These are phyloP conservation scores for Caradrina kadenii DNA, from an alignment of 2,888 invertebrate species.

Conservation along the genomic window DNA sequence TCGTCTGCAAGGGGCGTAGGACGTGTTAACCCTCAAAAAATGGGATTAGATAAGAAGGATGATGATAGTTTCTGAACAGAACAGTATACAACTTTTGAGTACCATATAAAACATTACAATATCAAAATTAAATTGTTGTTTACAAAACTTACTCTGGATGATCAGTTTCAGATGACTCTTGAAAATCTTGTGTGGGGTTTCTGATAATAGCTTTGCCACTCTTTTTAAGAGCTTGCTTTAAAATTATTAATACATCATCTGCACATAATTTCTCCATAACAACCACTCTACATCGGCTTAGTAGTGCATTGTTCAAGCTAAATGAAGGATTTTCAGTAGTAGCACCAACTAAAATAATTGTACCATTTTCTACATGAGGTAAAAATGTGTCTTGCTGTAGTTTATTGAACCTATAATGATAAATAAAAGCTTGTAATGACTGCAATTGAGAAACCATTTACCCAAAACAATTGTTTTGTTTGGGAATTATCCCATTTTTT, in stretches of 20 bases:
- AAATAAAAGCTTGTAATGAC: too few relatives aligned
- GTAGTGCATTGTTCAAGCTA: constrained; percentile 94
- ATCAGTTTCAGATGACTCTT: constrained; percentile 56
- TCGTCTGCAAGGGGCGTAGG: too few relatives aligned
- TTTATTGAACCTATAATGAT: constrained; percentile 93
- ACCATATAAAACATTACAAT: too few relatives aligned
- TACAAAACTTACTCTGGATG: constrained; percentile 69
- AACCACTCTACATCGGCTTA: constrained; percentile 95
- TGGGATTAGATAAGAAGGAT: too few relatives aligned
- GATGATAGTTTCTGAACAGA: too few relatives aligned
- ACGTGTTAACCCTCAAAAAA: too few relatives aligned
- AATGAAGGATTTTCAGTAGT: constrained; percentile 98
- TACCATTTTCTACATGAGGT: constrained; percentile 95
- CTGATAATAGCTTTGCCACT: constrained; percentile 74
- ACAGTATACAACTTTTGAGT: too few relatives aligned
- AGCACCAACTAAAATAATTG: constrained; percentile 94
- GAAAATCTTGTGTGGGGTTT: constrained; percentile 66
- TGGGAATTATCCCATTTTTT: too few relatives aligned
- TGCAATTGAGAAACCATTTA: neutral
- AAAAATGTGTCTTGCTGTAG: constrained; percentile 95
- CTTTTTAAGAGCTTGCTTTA: constrained; percentile 89
- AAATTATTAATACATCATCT: constrained; percentile 91
- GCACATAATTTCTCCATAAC: constrained; percentile 93
- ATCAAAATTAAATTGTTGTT: neutral
- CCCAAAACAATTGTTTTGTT: neutral